Percentiles rank a stretch among this genome's conserved stretches.
These are phyloP conservation scores for Synchiropus splendidus DNA, from an alignment of 2,113 vertebrate species.

Conservation along the genomic window DNA sequence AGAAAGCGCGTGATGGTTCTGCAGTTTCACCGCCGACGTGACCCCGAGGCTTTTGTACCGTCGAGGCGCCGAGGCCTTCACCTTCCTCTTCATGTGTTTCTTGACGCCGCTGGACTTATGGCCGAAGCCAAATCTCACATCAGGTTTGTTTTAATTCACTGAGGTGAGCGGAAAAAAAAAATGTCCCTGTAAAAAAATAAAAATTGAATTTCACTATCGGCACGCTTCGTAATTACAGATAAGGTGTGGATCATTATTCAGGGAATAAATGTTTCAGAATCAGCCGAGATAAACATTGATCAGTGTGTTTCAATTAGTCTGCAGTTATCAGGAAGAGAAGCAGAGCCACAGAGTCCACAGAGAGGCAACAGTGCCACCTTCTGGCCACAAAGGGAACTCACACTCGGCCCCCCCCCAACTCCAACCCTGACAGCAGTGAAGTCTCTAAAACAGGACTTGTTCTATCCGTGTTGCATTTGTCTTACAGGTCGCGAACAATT, in stretches of 20 bases:
- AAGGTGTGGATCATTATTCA: background rate
- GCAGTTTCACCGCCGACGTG: no score
- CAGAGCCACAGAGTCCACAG: background rate
- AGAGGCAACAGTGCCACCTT: slow-evolving; percentile 43
- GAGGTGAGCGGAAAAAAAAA: no score
- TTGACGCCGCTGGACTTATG: no score
- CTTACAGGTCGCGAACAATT: slow-evolving; percentile 54
- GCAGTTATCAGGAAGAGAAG: slow-evolving; percentile 10
- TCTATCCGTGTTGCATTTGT: slow-evolving; percentile 55
- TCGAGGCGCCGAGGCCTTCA: no score
- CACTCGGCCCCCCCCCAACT: background rate
- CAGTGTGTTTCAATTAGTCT: slow-evolving; percentile 8
- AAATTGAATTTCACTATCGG: background rate
- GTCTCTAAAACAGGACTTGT: slow-evolving; percentile 49
- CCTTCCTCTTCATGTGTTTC: no score
- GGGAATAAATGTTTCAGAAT: background rate
- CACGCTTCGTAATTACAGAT: background rate
- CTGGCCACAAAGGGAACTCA: slow-evolving; percentile 17
- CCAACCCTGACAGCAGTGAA: slow-evolving; percentile 14
- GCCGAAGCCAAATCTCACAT: no score
- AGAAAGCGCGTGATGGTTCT: no score
- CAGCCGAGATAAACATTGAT: slow-evolving; percentile 1
- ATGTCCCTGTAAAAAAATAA: no score
- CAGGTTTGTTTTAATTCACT: no score
- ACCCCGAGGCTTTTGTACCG: no score